Percentiles rank a stretch among this genome's conserved stretches.
These are phyloP conservation scores for Gastrophysa polygoni DNA, from an alignment of 2,888 invertebrate genomes.

Conservation along the genomic window DNA sequence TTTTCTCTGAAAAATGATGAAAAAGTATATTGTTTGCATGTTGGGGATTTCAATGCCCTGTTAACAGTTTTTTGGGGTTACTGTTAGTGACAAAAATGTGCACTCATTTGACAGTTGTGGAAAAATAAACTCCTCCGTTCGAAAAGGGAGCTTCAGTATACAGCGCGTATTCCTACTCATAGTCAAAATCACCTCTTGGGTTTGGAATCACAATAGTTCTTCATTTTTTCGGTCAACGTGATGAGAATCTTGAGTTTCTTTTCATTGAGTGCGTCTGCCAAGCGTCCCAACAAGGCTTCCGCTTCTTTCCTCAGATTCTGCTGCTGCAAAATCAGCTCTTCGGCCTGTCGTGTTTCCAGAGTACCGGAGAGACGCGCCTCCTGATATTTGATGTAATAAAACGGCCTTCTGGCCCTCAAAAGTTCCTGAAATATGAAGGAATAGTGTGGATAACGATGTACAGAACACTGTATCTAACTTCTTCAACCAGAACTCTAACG, in stretches of 20 bases:
- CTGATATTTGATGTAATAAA: constrained; percentile 57
- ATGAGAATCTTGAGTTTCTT: constrained; percentile 38
- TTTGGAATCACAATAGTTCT: constrained; percentile 56
- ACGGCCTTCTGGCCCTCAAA: constrained; percentile 57
- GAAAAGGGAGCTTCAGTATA: too few species aligned
- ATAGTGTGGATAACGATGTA: too few species aligned
- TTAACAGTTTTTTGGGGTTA: too few species aligned
- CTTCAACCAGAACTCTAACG: too few species aligned
- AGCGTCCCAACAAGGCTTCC: constrained; percentile 50
- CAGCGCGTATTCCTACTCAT: too few species aligned
- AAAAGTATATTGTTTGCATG: too few species aligned
- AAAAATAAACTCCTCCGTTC: too few species aligned
- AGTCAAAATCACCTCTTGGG: constrained; percentile 47
- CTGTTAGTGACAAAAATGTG: too few species aligned
- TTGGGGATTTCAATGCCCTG: too few species aligned
- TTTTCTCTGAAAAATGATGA: too few species aligned
- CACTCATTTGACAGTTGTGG: too few species aligned
- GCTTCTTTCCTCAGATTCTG: constrained; percentile 54
- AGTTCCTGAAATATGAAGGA: constrained; percentile 48
- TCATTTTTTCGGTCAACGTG: constrained; percentile 55
- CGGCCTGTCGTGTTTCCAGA: constrained; percentile 46
- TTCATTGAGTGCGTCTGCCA: constrained; percentile 49
- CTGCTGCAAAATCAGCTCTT: constrained; percentile 50
- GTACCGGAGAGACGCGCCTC: constrained; percentile 50
- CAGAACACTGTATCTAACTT: too few species aligned